Evolutionary conservation across 2,888 invertebrate species (phyloP), one percentile per base, ranked within the genome.

Genomic region (Brachyptera risi): DNA sequence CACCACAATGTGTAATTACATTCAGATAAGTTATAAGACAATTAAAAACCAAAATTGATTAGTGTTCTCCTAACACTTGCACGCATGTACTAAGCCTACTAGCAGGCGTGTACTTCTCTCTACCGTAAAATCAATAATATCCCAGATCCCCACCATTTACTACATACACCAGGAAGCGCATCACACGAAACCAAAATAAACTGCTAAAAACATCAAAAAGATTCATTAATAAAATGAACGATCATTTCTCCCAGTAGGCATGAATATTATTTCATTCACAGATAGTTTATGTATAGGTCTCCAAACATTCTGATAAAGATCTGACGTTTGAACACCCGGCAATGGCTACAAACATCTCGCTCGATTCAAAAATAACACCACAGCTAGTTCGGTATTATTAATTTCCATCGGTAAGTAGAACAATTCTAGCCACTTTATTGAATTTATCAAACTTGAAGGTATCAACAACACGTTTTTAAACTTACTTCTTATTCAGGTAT

Each of bases 61-160:
- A n/a, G 15, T 38, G 40, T 38, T 15, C 40, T 5, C 15, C 13
- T n/a, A 17, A 15, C 40, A 38, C n/a, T 26, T 15, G 49, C 24
- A 49, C 50, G 50, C 50, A 27, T 17, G 24, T 51, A 26, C 27
- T 51, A 42, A n/a, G n/a, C n/a, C 50, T 54, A 54, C 21, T 54
- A 17, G 19, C 50, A 58, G 47, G 58, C 61, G 58, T 62, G 62
- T 50, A 56, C 51, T 51, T 62, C 44, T 49, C 56, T 56, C 47
- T 21, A 21, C 7, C 59, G 59, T 59, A 63, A 63, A 63, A 63
- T 63, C 62, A 63, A 63, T 63, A 63, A 58, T 51, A 42, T 54
- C 59, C 24, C 19, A 17, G 54, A 56, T 40, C 50, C 51, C 37
- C 59, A 35, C 37, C 35, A 54, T 44, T n/a, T n/a, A n/a, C n/a